Conservation (phyloP, 2,113 vertebrate species). For the Alouatta palliata region DNA sequence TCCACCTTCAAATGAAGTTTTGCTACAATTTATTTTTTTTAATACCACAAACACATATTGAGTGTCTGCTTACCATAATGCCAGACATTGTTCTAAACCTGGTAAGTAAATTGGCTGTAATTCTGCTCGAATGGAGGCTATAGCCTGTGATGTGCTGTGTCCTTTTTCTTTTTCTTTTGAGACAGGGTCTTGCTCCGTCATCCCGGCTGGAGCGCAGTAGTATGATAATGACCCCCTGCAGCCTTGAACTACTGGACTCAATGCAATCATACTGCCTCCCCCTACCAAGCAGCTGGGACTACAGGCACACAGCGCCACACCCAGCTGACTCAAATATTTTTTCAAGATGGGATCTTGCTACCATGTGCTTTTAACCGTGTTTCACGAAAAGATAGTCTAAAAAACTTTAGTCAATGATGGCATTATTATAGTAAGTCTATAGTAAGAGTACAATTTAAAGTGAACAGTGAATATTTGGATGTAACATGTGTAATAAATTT, state of each 20-base stretch:
- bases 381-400: not conserved
- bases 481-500: conserved; percentile 9
- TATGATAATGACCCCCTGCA: no score
- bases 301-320: no score
- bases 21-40: not conserved
- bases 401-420: not conserved
- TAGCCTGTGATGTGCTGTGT: not conserved
- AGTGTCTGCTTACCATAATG: not conserved
- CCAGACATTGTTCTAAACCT: not conserved
- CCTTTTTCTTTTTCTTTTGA: not conserved
- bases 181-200: no score
- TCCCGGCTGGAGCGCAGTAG: no score
- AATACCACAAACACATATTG: not conserved
- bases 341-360: no score
- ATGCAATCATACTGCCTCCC: no score
- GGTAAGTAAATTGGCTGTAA: not conserved
- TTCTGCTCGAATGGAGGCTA: not conserved
- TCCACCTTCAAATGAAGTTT: conserved; percentile 20
- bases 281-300: no score
- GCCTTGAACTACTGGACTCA: no score
- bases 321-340: no score
- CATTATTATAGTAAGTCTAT: not conserved
- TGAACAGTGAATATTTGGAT: conserved; percentile 1
- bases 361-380: not conserved
- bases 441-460: not conserved